Conservation (phyloP, 2,888 invertebrate species). For the Stenoptilia bipunctidactyla region DNA sequence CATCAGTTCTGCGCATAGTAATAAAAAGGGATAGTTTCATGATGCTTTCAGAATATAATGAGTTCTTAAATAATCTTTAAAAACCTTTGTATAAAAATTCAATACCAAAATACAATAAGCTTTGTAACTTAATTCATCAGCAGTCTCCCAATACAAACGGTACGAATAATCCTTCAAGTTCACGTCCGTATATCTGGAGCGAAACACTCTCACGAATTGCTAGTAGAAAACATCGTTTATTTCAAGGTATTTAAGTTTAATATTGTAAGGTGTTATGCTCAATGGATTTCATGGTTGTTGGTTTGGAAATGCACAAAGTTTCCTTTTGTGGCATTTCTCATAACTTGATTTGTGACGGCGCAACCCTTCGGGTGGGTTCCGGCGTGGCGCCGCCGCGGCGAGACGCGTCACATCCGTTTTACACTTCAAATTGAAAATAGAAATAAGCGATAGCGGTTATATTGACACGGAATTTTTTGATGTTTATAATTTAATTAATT, state of each 20-base stretch:
- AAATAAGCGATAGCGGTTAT: too few species aligned
- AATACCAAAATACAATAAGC: slow-evolving; percentile 13
- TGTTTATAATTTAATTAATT: too few species aligned
- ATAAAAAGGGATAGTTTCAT: too few species aligned
- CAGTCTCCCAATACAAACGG: slow-evolving; percentile 13
- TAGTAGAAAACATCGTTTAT: too few species aligned
- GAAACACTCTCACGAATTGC: slow-evolving; percentile 17
- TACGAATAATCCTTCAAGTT: slow-evolving; percentile 36
- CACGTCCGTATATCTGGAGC: slow-evolving; percentile 19
- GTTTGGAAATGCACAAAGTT: slow-evolving; percentile 68
- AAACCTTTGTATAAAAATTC: too few species aligned
- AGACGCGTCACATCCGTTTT: slow-evolving; percentile 37
- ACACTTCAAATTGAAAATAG: neutral
- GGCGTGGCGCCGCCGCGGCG: slow-evolving; percentile 62
- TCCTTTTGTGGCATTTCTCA: slow-evolving; percentile 69
- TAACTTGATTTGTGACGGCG: slow-evolving; percentile 69
- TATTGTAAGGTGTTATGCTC: neutral
- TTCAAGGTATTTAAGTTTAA: too few species aligned
- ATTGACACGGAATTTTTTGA: too few species aligned
- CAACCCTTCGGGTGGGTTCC: slow-evolving; percentile 64
- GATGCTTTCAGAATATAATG: too few species aligned
- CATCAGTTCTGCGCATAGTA: too few species aligned
- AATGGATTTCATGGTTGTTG: slow-evolving; percentile 57
- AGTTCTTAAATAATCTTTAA: too few species aligned
- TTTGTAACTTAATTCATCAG: slow-evolving; percentile 5